Base-by-base conservation (phyloP, 2,113 vertebrate species). In the Etheostoma spectabile region DNA sequence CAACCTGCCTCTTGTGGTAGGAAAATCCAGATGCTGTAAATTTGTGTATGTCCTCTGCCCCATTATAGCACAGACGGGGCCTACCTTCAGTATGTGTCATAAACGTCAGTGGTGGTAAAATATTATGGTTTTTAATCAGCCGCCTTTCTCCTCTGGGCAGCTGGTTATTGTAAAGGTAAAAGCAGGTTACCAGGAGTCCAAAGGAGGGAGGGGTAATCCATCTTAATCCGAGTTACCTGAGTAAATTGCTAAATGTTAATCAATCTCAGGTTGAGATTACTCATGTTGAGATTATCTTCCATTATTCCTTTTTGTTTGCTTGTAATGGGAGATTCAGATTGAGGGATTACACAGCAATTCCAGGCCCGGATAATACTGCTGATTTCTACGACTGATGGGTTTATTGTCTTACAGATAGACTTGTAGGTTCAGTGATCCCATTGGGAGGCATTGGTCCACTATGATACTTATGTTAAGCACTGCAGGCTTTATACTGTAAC, bases 311-410 rank as follows among this genome's bases (percentile, higher is more conserved):
- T 85, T 80, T 83, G 77, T 93, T 88, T 90, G 88, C 78, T 87
- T 86, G 76, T 88, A 88, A 79, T 75, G 82, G 73, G 74, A 79
- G 66, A 92, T 89, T 87, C 83, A 82, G 84, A 89, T 86, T 62
- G 67, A 82, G 69, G 82, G 91, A 93, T 95, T 93, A 94, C 8
- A 12, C 67, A 19, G 42, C 80, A 76, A 82, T 89, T 80, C 65
- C 80, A 73, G 76, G 78, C 73, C 72, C 49, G 81, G 82, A 86
- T 93, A 85, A 90, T 64, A 22, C 74, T 70, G 75, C 81, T 85
- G 78, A 87, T 81, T 85, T 80, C 45, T 76, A 42, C 30, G 2
- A 74, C 52, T 83, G 75, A 80, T 82, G 71, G 76, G 55, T 91
- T 88, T 88, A 86, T 83, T 88, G 86, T 82, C 76, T 79, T 77